Base-by-base conservation (phyloP, 2,113 vertebrate genomes). In the Ammodytes dubius region DNA sequence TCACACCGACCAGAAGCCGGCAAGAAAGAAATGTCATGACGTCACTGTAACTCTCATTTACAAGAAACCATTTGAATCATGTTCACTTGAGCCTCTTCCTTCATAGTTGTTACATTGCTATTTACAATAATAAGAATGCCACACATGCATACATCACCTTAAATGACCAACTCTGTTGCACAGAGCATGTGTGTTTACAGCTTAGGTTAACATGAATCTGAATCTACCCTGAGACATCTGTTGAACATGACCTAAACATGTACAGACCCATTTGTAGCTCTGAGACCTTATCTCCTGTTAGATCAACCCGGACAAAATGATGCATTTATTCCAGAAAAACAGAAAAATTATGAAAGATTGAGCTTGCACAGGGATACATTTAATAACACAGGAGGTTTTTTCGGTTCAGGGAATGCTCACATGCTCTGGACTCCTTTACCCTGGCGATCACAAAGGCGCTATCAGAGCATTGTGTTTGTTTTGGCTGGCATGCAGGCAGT, bases 401-500 rank as follows among this genome's bases (percentile, higher is more conserved):
- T 27, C 27, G 63, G 60, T 70, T 86, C 69, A 72, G 64, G 57
- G 79, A 89, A 19, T 40, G 43, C 35, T 56, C 60, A 53, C 10
- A 59, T 61, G 60, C 60, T 67, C 66, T 67, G 61, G 70, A 69
- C 70, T 66, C 58, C 67, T 72, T 63, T 87, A n/a, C 50, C 56
- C 47, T 2, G 72, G 49, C 43, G 73, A 74, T 87, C 75, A 70
- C 59, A 82, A 84, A 83, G 77, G 52, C 37, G 1, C 39, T 42
- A 73, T 80, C 65, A 77, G 57, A 70, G 49, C 53, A 37, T 57
- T 52, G 69, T 88, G 76, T 91, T 87, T 91, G 50, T 85, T 81
- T 90, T 92, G 87, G 82, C 84, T 84, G 7, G 46, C 6, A 52
- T 4, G 27, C 77, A 77, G 87, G 82, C 86, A 64, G 69, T 65